Base-by-base conservation (phyloP, 2,888 invertebrate genomes). In the Diogma glabrata region DNA sequence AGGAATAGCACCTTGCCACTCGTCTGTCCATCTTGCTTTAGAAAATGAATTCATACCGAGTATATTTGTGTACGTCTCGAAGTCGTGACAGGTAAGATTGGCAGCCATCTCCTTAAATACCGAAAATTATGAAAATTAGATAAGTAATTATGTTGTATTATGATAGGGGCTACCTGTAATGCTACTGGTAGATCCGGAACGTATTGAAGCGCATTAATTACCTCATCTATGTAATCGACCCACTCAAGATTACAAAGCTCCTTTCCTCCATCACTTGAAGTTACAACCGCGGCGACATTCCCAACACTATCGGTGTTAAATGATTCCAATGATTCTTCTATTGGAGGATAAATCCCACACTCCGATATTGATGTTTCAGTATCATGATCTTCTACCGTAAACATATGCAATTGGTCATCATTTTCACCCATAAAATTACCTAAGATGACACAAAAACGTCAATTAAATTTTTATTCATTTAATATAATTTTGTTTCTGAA, bases 11-110 rank as follows among this genome's bases (percentile, higher is more conserved):
- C 30, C 30, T 30, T 14, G 30, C 68, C 68, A 69, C 52, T 66
- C 65, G 3, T 66, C 64, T 47, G 66, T 62, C 61, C 70, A 70
- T 40, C 70, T 64, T 3, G 65, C 65, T 58, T 69, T 70, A 56
- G 71, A 70, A 57, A 70, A 65, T 38, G 68, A 65, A 60, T 70
- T 69, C 38, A 71, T 62, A 33, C 70, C 67, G 50, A 69, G 50
- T 26, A 53, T 28, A 33, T 52, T 53, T 12, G 53, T 52, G 47
- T 52, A 69, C 51, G 69, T 69, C 46, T 67, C 64, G 57, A 69
- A 60, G 54, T 71, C 71, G 12, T 67, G 63, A 56, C 64, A 69
- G 53, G 67, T 67, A 30, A 69, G 60, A 60, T 69, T 69, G 46
- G 65, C 64, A 47, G 71, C 64, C 43, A 70, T 57, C 51, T 71